phyloP scores from a whole-genome alignment of 2,797 vertebrate species.

The Melanotaenia nigrans region DNA sequence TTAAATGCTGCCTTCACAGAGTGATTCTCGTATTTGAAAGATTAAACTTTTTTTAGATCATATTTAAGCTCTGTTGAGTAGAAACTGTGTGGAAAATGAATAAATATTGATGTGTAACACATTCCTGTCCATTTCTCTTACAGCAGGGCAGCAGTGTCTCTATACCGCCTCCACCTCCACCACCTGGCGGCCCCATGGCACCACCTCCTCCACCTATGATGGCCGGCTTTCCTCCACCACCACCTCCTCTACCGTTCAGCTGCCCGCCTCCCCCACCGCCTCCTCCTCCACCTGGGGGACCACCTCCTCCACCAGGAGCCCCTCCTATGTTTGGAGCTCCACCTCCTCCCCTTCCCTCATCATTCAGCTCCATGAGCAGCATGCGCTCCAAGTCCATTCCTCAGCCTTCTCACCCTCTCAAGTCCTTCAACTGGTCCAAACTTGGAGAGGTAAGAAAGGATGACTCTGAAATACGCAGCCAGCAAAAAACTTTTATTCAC shows the following conservation, averaged over 20 bases:
- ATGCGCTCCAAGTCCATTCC: slow-evolving; percentile 91
- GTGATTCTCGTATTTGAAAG: neutral
- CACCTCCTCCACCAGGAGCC: slow-evolving; percentile 87
- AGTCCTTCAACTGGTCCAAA: slow-evolving; percentile 99
- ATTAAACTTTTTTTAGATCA: neutral
- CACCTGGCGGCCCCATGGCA: slow-evolving; percentile 86
- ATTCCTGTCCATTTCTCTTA: slow-evolving; percentile 30
- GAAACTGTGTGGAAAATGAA: neutral
- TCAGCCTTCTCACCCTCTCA: slow-evolving; percentile 95
- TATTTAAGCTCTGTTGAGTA: neutral
- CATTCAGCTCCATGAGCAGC: slow-evolving; percentile 73
- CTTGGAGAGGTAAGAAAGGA: slow-evolving; percentile 87
- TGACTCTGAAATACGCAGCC: neutral
- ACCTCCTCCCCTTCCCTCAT: slow-evolving; percentile 85
- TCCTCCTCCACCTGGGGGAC: slow-evolving; percentile 80
- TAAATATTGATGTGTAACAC: neutral
- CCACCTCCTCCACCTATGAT: slow-evolving; percentile 80
- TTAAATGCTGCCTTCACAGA: neutral
- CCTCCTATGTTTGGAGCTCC: slow-evolving; percentile 86
- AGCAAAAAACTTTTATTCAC: neutral
- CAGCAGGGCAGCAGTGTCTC: slow-evolving; percentile 81
- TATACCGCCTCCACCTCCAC: slow-evolving; percentile 84
- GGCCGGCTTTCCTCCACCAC: slow-evolving; percentile 84
- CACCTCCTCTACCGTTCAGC: slow-evolving; percentile 86
- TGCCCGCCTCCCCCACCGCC: slow-evolving; percentile 88